phyloP scores from a whole-genome alignment of 1,140 invertebrate species.

The Oncopodura yosiiana region DNA sequence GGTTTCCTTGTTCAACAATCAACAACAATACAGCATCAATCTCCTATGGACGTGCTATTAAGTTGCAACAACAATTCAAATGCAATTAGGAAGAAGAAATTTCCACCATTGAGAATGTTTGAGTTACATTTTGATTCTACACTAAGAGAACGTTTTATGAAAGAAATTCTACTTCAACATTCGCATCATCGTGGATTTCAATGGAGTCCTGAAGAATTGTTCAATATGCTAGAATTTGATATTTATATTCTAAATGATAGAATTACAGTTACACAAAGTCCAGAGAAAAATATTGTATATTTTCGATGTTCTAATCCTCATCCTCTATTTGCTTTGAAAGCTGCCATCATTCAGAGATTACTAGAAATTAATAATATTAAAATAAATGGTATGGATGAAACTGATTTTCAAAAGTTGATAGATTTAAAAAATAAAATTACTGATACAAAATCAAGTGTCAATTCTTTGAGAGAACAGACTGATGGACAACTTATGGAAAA shows the following conservation, averaged over 20 bases:
- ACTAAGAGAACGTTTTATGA: conserved; percentile 5
- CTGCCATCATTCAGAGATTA: conserved; percentile 7
- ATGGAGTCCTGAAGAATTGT: conserved; percentile 39
- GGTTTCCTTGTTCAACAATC: too few species aligned
- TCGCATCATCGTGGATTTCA: conserved; percentile 58
- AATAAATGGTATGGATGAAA: conserved; percentile 3
- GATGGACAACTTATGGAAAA: conserved; percentile 3
- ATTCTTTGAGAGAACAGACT: not conserved
- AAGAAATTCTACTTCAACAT: conserved; percentile 53
- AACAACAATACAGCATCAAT: too few species aligned
- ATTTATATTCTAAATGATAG: not conserved
- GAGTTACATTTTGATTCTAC: not conserved
- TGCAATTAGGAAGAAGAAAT: not conserved
- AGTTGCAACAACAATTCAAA: too few species aligned
- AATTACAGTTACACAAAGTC: not conserved
- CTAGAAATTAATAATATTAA: not conserved
- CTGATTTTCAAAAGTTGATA: conserved; percentile 4
- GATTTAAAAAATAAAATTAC: conserved; percentile 2
- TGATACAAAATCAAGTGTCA: not conserved
- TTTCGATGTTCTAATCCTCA: conserved; percentile 14
- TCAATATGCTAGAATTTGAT: not conserved
- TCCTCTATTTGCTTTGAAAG: conserved; percentile 10
- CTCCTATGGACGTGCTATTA: too few species aligned
- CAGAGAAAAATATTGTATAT: not conserved
- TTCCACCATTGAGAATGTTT: conserved; percentile 9